Conservation (phyloP, 2,113 vertebrate species). For the Indicator maculatus region DNA sequence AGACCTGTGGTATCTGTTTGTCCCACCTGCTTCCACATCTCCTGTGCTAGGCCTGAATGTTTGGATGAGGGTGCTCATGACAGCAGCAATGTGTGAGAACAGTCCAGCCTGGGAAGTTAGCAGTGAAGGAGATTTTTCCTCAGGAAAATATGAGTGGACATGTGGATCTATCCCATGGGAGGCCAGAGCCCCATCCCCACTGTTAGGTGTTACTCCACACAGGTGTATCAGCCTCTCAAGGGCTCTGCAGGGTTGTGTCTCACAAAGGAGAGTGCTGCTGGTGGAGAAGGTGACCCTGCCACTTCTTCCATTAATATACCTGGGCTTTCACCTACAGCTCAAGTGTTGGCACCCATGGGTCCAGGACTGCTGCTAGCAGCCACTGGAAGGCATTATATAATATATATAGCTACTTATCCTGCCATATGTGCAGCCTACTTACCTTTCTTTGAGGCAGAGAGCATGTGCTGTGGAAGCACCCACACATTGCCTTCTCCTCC, state of each 20-base stretch:
- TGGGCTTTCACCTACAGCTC: not conserved
- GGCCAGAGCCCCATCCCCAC: not conserved
- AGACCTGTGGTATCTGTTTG: not conserved
- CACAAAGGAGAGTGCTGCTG: not conserved
- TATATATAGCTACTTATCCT: fast-evolving
- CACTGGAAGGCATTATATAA: not conserved
- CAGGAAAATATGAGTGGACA: not conserved
- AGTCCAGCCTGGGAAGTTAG: not conserved
- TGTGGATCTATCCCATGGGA: not conserved
- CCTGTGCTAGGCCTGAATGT: not conserved
- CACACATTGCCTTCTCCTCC: not conserved
- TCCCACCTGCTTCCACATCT: fast-evolving
- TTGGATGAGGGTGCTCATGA: not conserved
- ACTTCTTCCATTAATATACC: fast-evolving
- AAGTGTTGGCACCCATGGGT: not conserved
- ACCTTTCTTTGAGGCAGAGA: not conserved
- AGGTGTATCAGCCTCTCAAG: fast-evolving
- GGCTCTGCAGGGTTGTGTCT: not conserved
- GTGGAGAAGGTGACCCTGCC: not conserved
- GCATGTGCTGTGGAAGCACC: fast-evolving
- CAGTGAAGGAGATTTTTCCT: not conserved
- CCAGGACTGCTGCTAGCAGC: not conserved
- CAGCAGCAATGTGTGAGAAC: not conserved
- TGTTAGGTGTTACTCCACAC: not conserved
- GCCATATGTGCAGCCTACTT: fast-evolving